Percentiles rank a stretch among this genome's conserved stretches.
These are phyloP conservation scores for Mechanitis messenoides DNA, from an alignment of 2,888 invertebrate species.

Conservation along the genomic window DNA sequence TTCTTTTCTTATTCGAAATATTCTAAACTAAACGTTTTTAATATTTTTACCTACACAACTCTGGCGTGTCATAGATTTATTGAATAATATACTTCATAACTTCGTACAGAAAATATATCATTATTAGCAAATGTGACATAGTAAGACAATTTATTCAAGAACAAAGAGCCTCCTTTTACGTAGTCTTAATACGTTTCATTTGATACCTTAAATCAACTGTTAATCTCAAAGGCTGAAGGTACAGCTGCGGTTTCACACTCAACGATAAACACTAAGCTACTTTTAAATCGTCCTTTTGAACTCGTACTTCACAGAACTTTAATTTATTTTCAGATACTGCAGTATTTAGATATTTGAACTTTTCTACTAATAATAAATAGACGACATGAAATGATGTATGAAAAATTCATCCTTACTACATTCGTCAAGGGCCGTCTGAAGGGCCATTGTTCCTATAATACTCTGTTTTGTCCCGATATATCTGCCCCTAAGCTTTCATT, in stretches of 20 bases:
- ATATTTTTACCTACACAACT: too few relatives aligned
- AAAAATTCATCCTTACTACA: conserved; percentile 3
- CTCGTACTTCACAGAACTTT: neutral
- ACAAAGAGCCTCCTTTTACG: neutral
- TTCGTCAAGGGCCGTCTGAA: conserved; percentile 18
- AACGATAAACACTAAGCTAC: neutral
- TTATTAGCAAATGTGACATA: too few relatives aligned
- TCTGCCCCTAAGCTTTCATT: conserved; percentile 23
- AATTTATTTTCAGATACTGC: neutral
- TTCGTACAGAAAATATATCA: too few relatives aligned
- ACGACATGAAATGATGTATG: conserved; percentile 4
- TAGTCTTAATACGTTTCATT: neutral
- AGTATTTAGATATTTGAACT: neutral
- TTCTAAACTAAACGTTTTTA: too few relatives aligned
- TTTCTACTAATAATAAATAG: neutral
- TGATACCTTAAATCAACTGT: neutral
- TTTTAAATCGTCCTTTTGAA: too few relatives aligned
- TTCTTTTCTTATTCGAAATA: too few relatives aligned
- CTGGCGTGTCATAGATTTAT: too few relatives aligned
- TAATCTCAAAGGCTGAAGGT: neutral
- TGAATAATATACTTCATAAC: too few relatives aligned
- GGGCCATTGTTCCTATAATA: conserved; percentile 29
- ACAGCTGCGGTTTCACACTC: neutral
- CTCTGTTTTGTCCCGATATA: conserved; percentile 28
- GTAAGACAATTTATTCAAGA: too few relatives aligned